phyloP scores from a whole-genome alignment of 2,797 vertebrate species.

The Rhinogobio ventralis region DNA sequence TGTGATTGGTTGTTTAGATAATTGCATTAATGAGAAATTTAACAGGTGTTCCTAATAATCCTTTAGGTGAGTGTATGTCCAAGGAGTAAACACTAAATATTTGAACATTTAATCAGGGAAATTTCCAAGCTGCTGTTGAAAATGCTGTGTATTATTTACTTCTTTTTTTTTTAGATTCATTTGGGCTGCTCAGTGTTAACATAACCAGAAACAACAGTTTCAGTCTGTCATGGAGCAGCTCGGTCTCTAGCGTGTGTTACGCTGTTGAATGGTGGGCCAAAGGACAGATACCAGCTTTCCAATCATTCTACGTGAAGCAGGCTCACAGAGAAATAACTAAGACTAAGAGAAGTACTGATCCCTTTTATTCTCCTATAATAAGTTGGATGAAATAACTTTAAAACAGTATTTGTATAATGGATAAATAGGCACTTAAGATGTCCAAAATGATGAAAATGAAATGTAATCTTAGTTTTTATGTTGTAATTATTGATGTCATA shows the following conservation, averaged over 20 bases:
- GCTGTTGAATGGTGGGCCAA: conserved; percentile 81
- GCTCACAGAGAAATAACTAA: conserved; percentile 13
- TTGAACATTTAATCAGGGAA: background rate
- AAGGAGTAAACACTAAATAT: background rate
- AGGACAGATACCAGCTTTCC: conserved; percentile 8
- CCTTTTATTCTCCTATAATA: background rate
- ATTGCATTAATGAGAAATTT: no score
- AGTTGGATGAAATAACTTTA: no score
- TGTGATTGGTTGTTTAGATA: no score
- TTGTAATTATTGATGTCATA: background rate
- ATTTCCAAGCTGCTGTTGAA: background rate
- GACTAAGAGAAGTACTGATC: conserved; percentile 51
- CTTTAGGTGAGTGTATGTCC: no score
- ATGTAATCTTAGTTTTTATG: background rate
- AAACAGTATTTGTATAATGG: background rate
- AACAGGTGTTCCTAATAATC: no score
- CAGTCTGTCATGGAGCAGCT: conserved; percentile 76
- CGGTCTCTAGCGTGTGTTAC: conserved; percentile 72
- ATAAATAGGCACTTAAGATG: background rate
- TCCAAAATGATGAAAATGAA: background rate
- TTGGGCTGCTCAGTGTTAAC: conserved; percentile 71
- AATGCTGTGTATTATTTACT: background rate
- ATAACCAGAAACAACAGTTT: conserved; percentile 67
- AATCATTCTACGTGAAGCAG: conserved; percentile 61
- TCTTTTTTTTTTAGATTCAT: conserved; percentile 66